Percentiles rank a stretch among this genome's conserved stretches.
Conservation (phyloP, 30 jellyfish, hydroid and myxozoan species). For the Sanderia malayensis region DNA sequence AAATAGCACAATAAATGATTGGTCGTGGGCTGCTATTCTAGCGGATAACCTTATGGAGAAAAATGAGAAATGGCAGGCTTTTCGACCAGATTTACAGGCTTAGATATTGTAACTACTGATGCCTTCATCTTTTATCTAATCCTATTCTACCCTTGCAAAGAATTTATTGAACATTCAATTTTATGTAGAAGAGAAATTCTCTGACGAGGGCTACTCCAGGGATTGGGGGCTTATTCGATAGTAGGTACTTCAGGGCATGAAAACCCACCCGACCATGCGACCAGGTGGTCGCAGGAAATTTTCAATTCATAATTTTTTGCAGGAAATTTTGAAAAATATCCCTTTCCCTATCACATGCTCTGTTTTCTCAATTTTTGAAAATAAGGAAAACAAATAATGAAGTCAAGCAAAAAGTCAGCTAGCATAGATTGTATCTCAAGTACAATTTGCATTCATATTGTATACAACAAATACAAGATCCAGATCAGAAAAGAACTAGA, state of each 20-base stretch:
- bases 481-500: conserved; percentile 2
- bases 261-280: not conserved
- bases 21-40: not conserved
- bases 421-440: conserved; percentile 2
- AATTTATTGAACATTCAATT: not conserved
- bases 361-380: not conserved
- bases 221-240: not conserved
- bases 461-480: conserved; percentile 1
- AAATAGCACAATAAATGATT: not conserved
- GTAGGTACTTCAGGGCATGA: conserved; percentile 3
- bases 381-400: not conserved
- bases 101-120: not conserved
- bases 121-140: not conserved
- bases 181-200: not conserved
- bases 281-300: conserved; percentile 2
- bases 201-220: conserved; percentile 6
- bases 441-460: conserved; percentile 1
- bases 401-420: not conserved
- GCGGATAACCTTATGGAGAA: not conserved
- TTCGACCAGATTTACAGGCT: not conserved
- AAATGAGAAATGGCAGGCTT: not conserved
- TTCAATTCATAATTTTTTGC: not conserved
- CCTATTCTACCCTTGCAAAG: conserved; percentile 3
- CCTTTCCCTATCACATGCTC: conserved; percentile 1
- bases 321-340: not conserved